Conservation (phyloP, 2,888 invertebrate genomes). For the Pyrochroa serraticornis region DNA sequence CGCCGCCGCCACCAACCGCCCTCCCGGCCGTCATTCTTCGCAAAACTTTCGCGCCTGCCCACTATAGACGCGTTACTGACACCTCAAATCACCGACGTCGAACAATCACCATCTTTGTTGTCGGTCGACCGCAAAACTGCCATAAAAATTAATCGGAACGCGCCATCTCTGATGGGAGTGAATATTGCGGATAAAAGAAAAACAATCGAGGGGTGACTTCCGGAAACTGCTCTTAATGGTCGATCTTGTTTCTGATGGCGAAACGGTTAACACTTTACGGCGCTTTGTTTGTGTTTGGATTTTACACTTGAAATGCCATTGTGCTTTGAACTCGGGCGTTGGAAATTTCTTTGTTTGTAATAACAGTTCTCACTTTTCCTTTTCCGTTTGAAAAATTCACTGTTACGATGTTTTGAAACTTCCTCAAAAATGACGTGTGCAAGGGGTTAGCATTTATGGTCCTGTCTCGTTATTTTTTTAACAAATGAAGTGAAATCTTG, state of each 20-base stretch:
- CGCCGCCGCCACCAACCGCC: neutral
- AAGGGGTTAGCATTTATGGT: no score
- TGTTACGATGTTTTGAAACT: no score
- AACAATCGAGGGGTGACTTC: neutral
- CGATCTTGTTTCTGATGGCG: slow-evolving; percentile 1
- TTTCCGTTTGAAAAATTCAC: no score
- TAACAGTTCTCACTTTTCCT: slow-evolving; percentile 18
- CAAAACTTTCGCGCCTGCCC: slow-evolving; percentile 28
- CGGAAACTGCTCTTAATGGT: neutral
- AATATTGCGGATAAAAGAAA: neutral
- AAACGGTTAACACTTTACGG: slow-evolving; percentile 17
- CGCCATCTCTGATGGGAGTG: no score
- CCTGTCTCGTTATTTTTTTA: no score
- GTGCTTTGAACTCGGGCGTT: slow-evolving; percentile 5
- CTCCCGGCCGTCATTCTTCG: no score
- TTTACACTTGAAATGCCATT: slow-evolving; percentile 24
- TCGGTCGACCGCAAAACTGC: neutral
- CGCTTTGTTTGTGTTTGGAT: slow-evolving; percentile 26
- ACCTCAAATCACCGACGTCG: slow-evolving; percentile 9
- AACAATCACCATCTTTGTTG: slow-evolving; percentile 21
- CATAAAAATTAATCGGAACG: no score
- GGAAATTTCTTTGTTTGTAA: slow-evolving; percentile 10
- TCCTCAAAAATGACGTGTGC: no score
- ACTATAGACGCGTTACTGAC: slow-evolving; percentile 12
- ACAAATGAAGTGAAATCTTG: no score